Base-by-base conservation (phyloP, 2,888 invertebrate species). In the Cryptophagus acutangulus region DNA sequence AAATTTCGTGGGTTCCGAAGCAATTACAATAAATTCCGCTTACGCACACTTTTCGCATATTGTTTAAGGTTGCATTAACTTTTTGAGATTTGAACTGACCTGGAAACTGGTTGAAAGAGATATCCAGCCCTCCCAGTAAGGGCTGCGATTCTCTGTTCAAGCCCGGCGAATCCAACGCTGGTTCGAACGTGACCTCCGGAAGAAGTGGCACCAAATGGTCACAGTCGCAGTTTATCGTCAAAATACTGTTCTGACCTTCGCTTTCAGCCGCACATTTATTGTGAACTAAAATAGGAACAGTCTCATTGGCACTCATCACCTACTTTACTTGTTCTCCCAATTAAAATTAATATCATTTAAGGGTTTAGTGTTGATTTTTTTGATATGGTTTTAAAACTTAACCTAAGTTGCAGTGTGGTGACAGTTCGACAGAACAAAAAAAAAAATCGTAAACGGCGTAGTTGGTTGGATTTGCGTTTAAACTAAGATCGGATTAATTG, bases 121-220 rank as follows among this genome's bases (percentile, higher is more conserved):
- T 74, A 62, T 86, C 84, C 55, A 83, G 81, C 73, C 87, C 85
- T 72, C 89, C 88, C 38, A 95, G 78, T 54, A 95, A 82, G 67
- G 94, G 94, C 75, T 94, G 93, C 73, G 88, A 90, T 79, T 95
- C 95, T 65, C 91, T 80, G 73, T 86, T 87, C 48, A 82, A 78
- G 49, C 85, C 83, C 66, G 85, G 80, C 37, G 85, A 84, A 79
- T 88, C 88, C 82, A 87, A 82, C 74, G 80, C 80, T 69, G 82
- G 78, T 72, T 84, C 85, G 71, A 88, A 90, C 53, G 80, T 81
- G 57, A 90, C 82, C 72, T 89, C 89, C 55, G 89, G 89, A 60
- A 88, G 80, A 68, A 84, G 73, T 69, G 80, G 78, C 68, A 83
- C 81, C 3, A 31, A 15, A 3, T 5, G 15, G 24, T 20, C 24